A percentile compares a stretch with the other conserved stretches of the same genome.
Conservation (phyloP, 2,797 vertebrate species). For the Okamejei kenojei region DNA sequence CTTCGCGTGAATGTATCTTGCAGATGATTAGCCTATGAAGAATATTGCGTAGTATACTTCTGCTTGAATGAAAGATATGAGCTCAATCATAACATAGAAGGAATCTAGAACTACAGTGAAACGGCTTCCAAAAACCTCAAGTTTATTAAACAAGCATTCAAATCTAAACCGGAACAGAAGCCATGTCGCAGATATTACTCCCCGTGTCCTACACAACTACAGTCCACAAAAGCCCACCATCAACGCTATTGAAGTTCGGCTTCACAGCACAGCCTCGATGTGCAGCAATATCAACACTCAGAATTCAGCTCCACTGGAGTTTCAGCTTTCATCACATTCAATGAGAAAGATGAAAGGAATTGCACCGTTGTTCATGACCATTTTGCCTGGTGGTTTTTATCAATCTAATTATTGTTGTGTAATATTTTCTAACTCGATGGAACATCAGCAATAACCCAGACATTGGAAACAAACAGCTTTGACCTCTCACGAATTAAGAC, state of each 20-base stretch:
- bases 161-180: neutral
- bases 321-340: neutral
- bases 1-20: neutral
- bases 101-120: neutral
- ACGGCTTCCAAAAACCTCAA: neutral
- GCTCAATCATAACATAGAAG: neutral
- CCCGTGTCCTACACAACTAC: too few relatives aligned
- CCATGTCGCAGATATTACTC: neutral
- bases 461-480: conserved; percentile 19
- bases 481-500: conserved; percentile 32
- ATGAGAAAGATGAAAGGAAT: neutral
- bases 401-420: neutral
- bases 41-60: neutral
- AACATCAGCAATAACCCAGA: conserved; percentile 4
- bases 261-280: neutral
- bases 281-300: neutral
- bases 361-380: neutral
- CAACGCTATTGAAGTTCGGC: neutral
- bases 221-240: too few relatives aligned
- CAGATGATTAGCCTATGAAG: neutral
- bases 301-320: neutral
- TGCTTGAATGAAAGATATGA: neutral
- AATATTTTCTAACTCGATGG: neutral
- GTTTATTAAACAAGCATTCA: neutral
- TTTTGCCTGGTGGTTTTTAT: neutral